Conservation (phyloP, 2,797 vertebrate genomes). For the Australoheros facetus region DNA sequence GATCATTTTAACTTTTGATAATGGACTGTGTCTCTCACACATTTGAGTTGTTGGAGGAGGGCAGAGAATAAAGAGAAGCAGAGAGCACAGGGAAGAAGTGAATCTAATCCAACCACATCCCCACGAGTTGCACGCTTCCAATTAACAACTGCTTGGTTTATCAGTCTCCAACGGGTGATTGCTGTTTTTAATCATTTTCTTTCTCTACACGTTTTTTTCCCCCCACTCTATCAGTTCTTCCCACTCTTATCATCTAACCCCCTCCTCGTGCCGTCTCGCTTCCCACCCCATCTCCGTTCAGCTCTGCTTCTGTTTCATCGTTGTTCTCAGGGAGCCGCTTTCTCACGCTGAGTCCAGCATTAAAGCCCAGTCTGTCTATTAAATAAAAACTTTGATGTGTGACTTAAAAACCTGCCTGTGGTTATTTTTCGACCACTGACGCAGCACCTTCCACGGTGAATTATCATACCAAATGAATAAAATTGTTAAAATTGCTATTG, state of each 20-base stretch:
- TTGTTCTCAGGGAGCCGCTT: slow-evolving; percentile 45
- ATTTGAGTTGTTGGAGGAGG: slow-evolving; percentile 40
- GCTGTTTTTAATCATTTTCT: slow-evolving; percentile 92
- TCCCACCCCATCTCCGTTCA: slow-evolving; percentile 61
- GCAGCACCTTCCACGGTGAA: not conserved
- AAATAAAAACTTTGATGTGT: slow-evolving; percentile 41
- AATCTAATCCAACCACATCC: slow-evolving; percentile 76
- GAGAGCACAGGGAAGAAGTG: slow-evolving; percentile 53
- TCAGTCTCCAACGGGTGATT: slow-evolving; percentile 88
- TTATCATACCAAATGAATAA: not conserved
- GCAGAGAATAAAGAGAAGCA: slow-evolving; percentile 50
- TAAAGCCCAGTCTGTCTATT: slow-evolving; percentile 16
- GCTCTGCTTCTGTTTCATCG: slow-evolving; percentile 63
- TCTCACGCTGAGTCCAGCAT: slow-evolving; percentile 56
- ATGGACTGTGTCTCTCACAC: slow-evolving; percentile 43
- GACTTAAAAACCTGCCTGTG: slow-evolving; percentile 31
- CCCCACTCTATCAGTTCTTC: slow-evolving; percentile 78
- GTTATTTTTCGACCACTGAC: slow-evolving; percentile 22
- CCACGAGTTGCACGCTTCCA: slow-evolving; percentile 87
- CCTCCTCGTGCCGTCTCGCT: slow-evolving; percentile 71
- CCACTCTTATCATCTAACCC: slow-evolving; percentile 78
- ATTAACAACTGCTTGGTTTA: slow-evolving; percentile 90
- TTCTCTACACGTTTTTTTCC: slow-evolving; percentile 71
- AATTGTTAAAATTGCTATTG: not conserved
- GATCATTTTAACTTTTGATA: slow-evolving; percentile 42